A percentile compares a stretch with the other conserved stretches of the same genome.
Conservation (phyloP, 2,113 vertebrate species). For the Loxodonta africana region DNA sequence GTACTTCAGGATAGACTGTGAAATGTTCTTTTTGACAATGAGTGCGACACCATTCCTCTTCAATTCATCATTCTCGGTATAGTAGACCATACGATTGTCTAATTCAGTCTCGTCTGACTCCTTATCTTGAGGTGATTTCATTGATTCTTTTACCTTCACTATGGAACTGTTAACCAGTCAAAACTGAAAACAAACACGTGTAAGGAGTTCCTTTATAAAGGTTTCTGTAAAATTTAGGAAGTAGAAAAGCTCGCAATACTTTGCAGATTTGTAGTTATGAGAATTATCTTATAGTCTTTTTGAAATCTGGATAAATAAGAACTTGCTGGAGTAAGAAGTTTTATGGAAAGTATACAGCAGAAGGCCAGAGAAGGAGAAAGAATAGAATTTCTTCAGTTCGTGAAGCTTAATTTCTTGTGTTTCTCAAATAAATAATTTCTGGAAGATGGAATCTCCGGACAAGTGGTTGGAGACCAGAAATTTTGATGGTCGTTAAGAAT, state of each 20-base stretch:
- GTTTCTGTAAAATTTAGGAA: conserved; percentile 16
- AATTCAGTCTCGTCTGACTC: neutral
- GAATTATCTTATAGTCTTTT: conserved; percentile 10
- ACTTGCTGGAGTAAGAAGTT: neutral
- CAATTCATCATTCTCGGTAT: too few species aligned
- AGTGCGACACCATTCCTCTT: too few species aligned
- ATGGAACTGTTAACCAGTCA: conserved; percentile 49
- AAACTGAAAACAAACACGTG: conserved; percentile 38
- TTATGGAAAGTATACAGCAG: conserved; percentile 1
- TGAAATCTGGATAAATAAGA: conserved; percentile 50
- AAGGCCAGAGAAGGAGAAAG: neutral
- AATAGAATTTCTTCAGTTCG: conserved; percentile 4
- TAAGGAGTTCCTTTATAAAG: conserved; percentile 35
- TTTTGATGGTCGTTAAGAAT: neutral
- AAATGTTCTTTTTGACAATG: too few species aligned
- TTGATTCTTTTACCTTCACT: conserved; percentile 12
- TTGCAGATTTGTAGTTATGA: conserved; percentile 14
- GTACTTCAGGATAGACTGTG: too few species aligned
- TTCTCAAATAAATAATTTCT: conserved; percentile 39
- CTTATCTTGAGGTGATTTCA: conserved; percentile 54
- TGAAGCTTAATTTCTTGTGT: conserved; percentile 52
- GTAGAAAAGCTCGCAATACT: neutral
- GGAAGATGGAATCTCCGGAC: neutral
- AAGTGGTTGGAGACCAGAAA: neutral
- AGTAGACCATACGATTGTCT: too few species aligned